Conservation (phyloP, 2,797 vertebrate species). For the Gallinago stenura region DNA sequence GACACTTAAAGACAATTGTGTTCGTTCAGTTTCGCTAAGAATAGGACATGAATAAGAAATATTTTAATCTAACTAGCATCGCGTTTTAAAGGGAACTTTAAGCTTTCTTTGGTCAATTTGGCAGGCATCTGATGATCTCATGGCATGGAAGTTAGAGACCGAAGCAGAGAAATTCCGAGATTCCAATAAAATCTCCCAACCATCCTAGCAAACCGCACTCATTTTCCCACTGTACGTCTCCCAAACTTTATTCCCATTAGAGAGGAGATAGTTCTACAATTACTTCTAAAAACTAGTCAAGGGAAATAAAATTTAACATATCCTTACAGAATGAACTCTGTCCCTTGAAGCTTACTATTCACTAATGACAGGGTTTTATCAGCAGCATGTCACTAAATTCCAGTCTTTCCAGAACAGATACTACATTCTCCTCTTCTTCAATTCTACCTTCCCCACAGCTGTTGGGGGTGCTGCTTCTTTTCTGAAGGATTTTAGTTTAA, state of each 20-base stretch:
- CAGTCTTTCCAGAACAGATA: not conserved
- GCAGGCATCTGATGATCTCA: conserved; percentile 36
- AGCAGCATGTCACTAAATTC: not conserved
- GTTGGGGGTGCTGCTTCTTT: not conserved
- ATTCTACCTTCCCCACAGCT: not conserved
- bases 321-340: not conserved
- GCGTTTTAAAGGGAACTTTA: not conserved
- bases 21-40: not conserved
- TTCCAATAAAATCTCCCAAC: not conserved
- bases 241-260: not conserved
- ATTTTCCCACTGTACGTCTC: not conserved
- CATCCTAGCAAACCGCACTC: not conserved
- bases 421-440: not conserved
- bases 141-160: not conserved
- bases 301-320: not conserved
- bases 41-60: conserved; percentile 18
- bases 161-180: not conserved
- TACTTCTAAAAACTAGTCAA: not conserved
- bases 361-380: not conserved
- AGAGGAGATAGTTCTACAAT: not conserved
- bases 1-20: not conserved
- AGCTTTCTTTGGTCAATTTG: not conserved
- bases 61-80: conserved; percentile 17
- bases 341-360: not conserved
- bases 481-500: not conserved